Percentiles rank a stretch among this genome's conserved stretches.
Conservation (phyloP, 2,888 invertebrate species). For the Drosophila greeni region DNA sequence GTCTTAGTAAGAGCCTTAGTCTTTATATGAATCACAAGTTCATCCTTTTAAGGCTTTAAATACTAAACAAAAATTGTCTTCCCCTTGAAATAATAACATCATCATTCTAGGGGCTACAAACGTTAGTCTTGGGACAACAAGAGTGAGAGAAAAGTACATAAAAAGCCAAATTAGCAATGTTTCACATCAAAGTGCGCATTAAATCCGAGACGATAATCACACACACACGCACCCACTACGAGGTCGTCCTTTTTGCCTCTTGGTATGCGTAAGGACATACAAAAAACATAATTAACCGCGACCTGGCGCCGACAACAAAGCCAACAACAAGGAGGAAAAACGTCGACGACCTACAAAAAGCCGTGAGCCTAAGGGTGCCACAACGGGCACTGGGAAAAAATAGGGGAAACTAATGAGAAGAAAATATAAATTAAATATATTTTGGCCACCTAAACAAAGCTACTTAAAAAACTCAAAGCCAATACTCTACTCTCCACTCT, state of each 20-base stretch:
- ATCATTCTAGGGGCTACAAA: neutral
- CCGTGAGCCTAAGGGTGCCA: slow-evolving; percentile 28
- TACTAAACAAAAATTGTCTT: slow-evolving; percentile 19
- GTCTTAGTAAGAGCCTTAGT: too few relatives aligned
- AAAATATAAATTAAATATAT: too few relatives aligned
- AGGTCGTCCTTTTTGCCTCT: slow-evolving; percentile 38
- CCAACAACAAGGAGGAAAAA: slow-evolving; percentile 25
- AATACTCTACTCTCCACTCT: too few relatives aligned
- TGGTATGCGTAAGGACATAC: slow-evolving; percentile 58
- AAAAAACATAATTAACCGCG: slow-evolving; percentile 73
- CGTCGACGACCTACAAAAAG: slow-evolving; percentile 45
- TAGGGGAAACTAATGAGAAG: neutral
- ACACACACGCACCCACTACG: slow-evolving; percentile 36
- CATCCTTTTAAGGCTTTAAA: slow-evolving; percentile 45
- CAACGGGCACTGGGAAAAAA: neutral
- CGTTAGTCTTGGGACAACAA: slow-evolving; percentile 1
- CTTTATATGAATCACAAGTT: too few relatives aligned
- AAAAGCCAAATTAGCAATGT: slow-evolving; percentile 69
- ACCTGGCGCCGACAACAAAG: slow-evolving; percentile 46
- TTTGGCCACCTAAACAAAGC: too few relatives aligned
- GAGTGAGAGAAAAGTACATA: slow-evolving; percentile 36
- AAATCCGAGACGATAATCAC: slow-evolving; percentile 72
- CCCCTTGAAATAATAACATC: slow-evolving; percentile 8
- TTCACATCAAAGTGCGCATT: slow-evolving; percentile 72
- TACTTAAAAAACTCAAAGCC: too few relatives aligned